These are phyloP conservation scores for Drosophila ercepeae DNA, from an alignment of 1,140 invertebrate species.

Conservation along the genomic window DNA sequence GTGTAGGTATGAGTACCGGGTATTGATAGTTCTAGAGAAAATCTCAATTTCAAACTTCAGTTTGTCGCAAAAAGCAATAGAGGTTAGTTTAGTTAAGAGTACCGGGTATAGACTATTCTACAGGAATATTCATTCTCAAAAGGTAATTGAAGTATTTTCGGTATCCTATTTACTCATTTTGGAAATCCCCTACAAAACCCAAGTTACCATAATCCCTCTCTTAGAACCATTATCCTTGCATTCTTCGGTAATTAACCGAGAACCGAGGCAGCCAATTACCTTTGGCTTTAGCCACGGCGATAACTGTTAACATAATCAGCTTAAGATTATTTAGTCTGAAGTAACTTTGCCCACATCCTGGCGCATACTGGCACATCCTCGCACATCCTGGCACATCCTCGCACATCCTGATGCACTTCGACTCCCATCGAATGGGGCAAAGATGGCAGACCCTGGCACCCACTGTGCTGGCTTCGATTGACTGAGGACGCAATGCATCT, in stretches of 20 bases:
- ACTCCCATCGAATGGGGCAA: neutral
- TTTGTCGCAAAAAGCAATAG: no score
- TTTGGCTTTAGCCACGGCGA: slow-evolving; percentile 2
- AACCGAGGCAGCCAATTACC: slow-evolving; percentile 7
- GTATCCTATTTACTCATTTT: neutral
- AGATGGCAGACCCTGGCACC: neutral
- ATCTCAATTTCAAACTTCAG: no score
- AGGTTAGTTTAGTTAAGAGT: no score
- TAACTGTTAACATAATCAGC: slow-evolving; percentile 27
- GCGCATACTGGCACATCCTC: no score
- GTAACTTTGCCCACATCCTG: neutral
- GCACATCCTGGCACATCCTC: no score
- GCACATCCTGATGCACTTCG: neutral
- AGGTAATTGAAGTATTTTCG: no score
- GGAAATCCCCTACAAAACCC: neutral
- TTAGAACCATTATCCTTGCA: neutral
- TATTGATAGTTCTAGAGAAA: no score
- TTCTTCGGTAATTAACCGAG: slow-evolving; percentile 3
- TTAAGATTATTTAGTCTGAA: slow-evolving; percentile 7
- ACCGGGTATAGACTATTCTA: no score
- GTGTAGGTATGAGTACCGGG: no score
- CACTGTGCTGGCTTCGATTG: neutral
- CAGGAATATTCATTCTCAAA: no score
- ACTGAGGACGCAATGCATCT: slow-evolving; percentile 7
- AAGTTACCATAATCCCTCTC: neutral